These are phyloP conservation scores for Leucopsar rothschildi DNA, from an alignment of 2,113 vertebrate genomes.

Conservation along the genomic window DNA sequence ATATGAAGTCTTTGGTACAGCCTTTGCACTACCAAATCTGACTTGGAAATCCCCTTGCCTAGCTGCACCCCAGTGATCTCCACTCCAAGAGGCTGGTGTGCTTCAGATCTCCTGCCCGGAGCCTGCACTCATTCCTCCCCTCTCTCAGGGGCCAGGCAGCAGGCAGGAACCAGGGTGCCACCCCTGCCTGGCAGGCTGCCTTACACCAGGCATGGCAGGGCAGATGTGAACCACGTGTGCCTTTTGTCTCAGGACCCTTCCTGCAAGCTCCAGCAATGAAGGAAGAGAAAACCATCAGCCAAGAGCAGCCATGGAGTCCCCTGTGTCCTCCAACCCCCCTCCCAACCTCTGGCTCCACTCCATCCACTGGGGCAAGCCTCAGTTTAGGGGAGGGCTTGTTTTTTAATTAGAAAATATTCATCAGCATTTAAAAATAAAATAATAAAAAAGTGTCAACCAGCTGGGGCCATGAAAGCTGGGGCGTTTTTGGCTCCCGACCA, in stretches of 20 bases:
- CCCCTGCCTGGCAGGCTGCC: neutral
- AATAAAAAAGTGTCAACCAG: conserved; percentile 52
- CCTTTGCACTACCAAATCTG: neutral
- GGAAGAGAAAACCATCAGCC: neutral
- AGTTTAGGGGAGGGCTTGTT: neutral
- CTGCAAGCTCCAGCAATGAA: neutral
- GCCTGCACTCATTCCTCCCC: neutral
- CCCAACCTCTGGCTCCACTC: conserved; percentile 8
- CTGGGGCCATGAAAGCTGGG: conserved; percentile 34
- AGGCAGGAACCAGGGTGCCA: neutral
- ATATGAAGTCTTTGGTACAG: neutral
- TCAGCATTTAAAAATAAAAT: conserved; percentile 33
- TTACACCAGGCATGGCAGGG: accelerated
- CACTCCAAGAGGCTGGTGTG: neutral
- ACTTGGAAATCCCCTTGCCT: neutral
- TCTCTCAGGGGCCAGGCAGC: neutral
- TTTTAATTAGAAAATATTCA: conserved; percentile 61
- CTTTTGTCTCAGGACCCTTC: neutral
- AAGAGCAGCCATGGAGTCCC: neutral
- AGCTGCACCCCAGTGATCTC: neutral
- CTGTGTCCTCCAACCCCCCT: neutral
- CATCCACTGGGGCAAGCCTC: neutral
- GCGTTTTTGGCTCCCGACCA: conserved; percentile 33
- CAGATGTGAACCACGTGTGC: neutral
- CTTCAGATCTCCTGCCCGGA: neutral